Conservation (phyloP, 2,113 vertebrate genomes). For the Hemibagrus wyckioides region DNA sequence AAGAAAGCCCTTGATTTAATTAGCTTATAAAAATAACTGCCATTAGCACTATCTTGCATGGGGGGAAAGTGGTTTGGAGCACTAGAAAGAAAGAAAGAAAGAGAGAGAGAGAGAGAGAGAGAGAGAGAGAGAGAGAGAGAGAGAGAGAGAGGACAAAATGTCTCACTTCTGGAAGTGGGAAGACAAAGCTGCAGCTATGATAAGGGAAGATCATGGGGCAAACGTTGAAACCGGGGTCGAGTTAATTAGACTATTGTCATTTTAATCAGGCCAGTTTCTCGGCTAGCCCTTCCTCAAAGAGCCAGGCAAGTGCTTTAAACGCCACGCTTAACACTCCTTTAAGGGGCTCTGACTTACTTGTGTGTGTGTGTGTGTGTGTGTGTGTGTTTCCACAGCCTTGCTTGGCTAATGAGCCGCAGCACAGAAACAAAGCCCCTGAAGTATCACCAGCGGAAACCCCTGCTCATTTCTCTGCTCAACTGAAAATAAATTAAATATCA, state of each 20-base stretch:
- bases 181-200: slow-evolving; percentile 71
- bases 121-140: slow-evolving; percentile 12
- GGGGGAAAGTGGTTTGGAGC: slow-evolving; percentile 42
- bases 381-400: slow-evolving; percentile 67
- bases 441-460: slow-evolving; percentile 71
- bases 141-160: slow-evolving; percentile 44
- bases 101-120: slow-evolving; percentile 38
- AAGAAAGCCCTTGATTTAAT: slow-evolving; percentile 72
- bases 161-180: slow-evolving; percentile 64
- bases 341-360: slow-evolving; percentile 57
- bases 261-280: slow-evolving; percentile 76
- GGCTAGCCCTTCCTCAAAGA: slow-evolving; percentile 70
- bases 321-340: slow-evolving; percentile 48
- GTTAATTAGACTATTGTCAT: slow-evolving; percentile 83
- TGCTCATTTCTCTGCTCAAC: slow-evolving; percentile 72
- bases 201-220: slow-evolving; percentile 65
- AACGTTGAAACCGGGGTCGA: slow-evolving; percentile 74
- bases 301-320: slow-evolving; percentile 55
- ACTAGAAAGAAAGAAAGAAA: slow-evolving; percentile 61
- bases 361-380: slow-evolving; percentile 53
- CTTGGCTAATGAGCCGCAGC: slow-evolving; percentile 72
- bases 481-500: slow-evolving; percentile 79
- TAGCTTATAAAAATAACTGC: slow-evolving; percentile 79
- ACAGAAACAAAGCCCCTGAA: slow-evolving; percentile 72
- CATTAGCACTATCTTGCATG: slow-evolving; percentile 69